phyloP scores from a whole-genome alignment of 53 echinoderm and acorn worm species.

The Echinometra lucunter region DNA sequence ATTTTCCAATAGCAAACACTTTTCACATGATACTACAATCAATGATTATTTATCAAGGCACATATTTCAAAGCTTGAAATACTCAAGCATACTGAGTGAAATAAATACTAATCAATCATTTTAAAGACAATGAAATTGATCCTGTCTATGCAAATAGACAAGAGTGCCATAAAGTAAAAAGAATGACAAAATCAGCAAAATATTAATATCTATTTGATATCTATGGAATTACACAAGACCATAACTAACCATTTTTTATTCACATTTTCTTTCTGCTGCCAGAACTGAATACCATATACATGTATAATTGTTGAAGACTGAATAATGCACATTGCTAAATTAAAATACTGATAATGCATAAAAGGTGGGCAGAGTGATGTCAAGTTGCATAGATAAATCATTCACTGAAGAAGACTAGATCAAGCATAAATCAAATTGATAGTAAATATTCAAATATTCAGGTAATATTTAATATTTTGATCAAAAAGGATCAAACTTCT shows the following conservation, averaged over 20 bases:
- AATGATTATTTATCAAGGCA: background rate
- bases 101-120: background rate
- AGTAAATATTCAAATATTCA: too few species aligned
- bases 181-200: too few species aligned
- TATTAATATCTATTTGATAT: too few species aligned
- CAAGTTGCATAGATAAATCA: slow-evolving; percentile 18
- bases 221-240: too few species aligned
- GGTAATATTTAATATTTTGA: too few species aligned
- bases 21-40: background rate
- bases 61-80: background rate
- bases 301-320: background rate
- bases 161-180: background rate
- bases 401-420: slow-evolving; percentile 6
- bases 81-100: background rate
- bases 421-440: background rate
- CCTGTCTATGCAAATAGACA: background rate
- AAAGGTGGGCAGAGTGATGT: slow-evolving; percentile 19
- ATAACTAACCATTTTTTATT: background rate
- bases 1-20: background rate
- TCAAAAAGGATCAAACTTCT: too few species aligned
- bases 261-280: background rate
- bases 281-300: background rate
- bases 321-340: background rate
- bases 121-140: background rate
- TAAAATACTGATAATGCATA: slow-evolving; percentile 1